phyloP scores from a whole-genome alignment of 2,888 invertebrate genomes.

The Cephus pygmeus region DNA sequence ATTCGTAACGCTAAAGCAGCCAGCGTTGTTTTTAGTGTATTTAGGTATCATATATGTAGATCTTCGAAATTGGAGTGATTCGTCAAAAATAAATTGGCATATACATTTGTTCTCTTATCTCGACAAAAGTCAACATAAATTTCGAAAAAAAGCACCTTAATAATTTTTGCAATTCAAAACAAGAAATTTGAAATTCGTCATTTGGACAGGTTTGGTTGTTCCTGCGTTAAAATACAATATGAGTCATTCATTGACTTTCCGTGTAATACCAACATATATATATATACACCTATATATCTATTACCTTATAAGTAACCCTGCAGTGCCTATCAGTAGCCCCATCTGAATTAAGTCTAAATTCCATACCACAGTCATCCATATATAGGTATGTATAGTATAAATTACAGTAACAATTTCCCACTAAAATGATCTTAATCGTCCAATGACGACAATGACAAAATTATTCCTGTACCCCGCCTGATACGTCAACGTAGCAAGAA shows the following conservation, averaged over 20 bases:
- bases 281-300: not conserved
- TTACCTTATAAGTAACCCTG: not conserved
- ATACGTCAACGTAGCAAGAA: not conserved
- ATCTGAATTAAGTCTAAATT: not conserved
- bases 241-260: not conserved
- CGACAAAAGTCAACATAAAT: no score
- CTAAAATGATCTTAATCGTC: not conserved
- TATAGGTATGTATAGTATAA: no score
- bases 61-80: no score
- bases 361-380: not conserved
- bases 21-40: no score
- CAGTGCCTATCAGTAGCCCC: not conserved
- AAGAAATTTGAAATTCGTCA: no score
- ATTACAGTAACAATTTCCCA: not conserved
- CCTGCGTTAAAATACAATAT: not conserved
- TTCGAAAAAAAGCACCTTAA: no score
- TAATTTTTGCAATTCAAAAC: no score
- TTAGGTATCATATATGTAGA: no score
- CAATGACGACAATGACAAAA: not conserved
- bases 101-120: no score
- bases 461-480: not conserved
- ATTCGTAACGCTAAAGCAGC: no score
- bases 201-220: no score
- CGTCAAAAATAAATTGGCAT: no score
- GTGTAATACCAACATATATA: not conserved